Evolutionary conservation across 2,113 vertebrate genomes (phyloP), one percentile per base, ranked within the genome.

Genomic region (Hippoglossus stenolepis): DNA sequence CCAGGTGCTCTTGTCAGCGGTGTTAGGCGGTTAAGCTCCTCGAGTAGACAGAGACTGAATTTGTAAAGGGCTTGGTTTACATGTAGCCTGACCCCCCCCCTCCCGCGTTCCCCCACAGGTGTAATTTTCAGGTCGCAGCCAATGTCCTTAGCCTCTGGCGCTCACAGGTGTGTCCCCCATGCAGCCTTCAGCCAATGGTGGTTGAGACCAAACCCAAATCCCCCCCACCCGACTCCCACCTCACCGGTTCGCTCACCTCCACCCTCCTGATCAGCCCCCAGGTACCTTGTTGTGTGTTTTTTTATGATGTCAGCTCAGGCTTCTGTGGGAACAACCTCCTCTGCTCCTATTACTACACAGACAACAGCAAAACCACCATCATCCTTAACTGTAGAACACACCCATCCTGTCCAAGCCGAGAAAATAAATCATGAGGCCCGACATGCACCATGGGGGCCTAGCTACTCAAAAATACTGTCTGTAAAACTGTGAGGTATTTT

Each of bases 21-120:
- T 91, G 91, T 80, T 90, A 89, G 93, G 87, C 91, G 90, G 90
- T 94, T 94, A 94, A 94, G 95, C 94, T 93, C 95, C 94, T 95
- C 83, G 85, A 93, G 94, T 92, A 94, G 92, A 97, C 96, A 96
- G 97, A 96, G 96, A 88, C 93, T 86, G 96, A 89, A 94, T 92
- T 96, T 88, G 96, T 95, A 95, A 95, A 92, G 87, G 93, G 95
- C 95, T 97, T 96, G 93, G 93, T 96, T 98, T 98, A 98, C 97
- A 98, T 96, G 97, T 94, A 97, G 92, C 83, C 93, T 92, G 60
- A 85, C 70, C 91, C 90, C 77, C 83, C 90, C 47, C 86, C 86
- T 51, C 73, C 82, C 92, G 92, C 93, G 95, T 93, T 94, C 95
- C 97, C 92, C 92, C 91, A 94, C 97, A 99, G 97, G 98, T 98